Conservation (phyloP, 37 sponge, comb jelly and placozoan genomes). For the Halisarca cf. caerulea region DNA sequence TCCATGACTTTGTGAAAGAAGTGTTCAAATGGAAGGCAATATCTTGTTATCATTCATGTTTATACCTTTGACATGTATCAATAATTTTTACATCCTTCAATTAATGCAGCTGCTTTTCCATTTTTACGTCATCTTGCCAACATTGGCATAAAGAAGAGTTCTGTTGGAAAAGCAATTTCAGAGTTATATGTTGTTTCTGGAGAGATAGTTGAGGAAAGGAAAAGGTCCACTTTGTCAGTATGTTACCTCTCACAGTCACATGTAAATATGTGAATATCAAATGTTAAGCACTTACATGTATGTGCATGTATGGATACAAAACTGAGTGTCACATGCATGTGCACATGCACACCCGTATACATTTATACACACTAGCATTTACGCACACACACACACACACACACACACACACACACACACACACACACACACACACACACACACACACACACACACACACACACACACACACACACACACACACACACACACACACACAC, state of each 20-base stretch:
- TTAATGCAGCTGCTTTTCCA: too few species aligned
- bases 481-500: conserved; percentile 11
- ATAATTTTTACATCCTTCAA: too few species aligned
- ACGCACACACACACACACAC: conserved; percentile 22
- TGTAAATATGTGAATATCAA: too few species aligned
- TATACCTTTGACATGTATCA: too few species aligned
- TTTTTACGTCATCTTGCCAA: neutral
- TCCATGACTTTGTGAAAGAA: too few species aligned
- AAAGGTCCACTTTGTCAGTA: too few species aligned
- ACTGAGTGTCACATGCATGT: too few species aligned
- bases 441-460: conserved; percentile 25
- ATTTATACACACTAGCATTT: neutral
- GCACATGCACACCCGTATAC: neutral
- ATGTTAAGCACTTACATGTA: too few species aligned
- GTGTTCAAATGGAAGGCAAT: too few species aligned
- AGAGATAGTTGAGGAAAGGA: neutral
- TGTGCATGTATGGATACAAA: too few species aligned
- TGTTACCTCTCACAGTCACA: too few species aligned
- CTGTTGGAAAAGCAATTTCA: neutral
- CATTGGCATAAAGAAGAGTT: neutral
- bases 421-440: conserved; percentile 25
- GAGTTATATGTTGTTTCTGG: neutral
- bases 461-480: conserved; percentile 1
- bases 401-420: conserved; percentile 25
- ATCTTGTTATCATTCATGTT: too few species aligned